Evolutionary conservation across 2,797 vertebrate species (phyloP).

Genomic region (Podargus strigoides): DNA sequence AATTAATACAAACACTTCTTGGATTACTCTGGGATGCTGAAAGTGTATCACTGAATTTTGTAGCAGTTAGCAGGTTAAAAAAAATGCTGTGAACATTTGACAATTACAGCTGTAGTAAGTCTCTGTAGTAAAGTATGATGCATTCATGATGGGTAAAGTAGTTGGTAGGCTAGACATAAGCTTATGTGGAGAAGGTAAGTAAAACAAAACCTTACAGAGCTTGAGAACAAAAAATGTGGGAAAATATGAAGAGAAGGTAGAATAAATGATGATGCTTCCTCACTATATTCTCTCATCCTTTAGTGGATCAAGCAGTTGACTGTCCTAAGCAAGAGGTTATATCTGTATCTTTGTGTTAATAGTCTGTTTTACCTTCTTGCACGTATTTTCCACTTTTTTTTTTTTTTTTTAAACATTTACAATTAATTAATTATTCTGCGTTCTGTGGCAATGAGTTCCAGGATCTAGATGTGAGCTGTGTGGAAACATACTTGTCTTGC

Average conservation of each 20-base stretch:
- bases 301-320: neutral
- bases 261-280: neutral
- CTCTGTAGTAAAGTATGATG: neutral
- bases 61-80: neutral
- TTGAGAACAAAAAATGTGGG: neutral
- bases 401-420: neutral
- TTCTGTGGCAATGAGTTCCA: neutral
- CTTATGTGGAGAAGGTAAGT: neutral
- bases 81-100: neutral
- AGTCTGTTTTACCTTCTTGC: neutral
- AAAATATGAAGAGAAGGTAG: neutral
- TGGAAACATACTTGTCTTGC: neutral
- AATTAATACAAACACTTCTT: neutral
- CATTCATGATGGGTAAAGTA: neutral
- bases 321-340: neutral
- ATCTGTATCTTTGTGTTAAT: neutral
- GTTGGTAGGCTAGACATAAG: neutral
- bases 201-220: neutral
- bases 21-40: neutral
- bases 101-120: neutral
- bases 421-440: neutral
- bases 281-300: neutral
- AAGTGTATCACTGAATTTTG: neutral
- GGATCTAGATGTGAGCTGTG: neutral
- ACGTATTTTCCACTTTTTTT: neutral